Conservation (phyloP, 1,140 invertebrate genomes). For the Ceratoteleas bidentatus region DNA sequence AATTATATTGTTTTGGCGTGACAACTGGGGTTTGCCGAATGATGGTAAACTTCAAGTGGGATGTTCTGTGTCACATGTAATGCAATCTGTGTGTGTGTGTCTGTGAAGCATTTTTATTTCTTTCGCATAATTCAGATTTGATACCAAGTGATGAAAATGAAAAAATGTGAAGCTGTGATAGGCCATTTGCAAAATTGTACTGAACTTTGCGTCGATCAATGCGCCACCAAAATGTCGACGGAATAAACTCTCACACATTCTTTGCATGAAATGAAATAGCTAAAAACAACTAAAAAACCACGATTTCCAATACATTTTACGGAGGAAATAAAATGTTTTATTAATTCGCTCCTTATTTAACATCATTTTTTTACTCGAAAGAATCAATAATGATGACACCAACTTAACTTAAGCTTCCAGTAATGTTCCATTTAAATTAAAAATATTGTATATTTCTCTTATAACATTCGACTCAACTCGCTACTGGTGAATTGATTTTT, state of each 20-base stretch:
- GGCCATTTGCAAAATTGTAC: constrained; percentile 1
- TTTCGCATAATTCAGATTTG: constrained; percentile 26
- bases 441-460: too few species aligned
- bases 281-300: too few species aligned
- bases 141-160: neutral
- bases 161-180: constrained; percentile 29
- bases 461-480: too few species aligned
- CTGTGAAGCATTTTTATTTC: constrained; percentile 17
- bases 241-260: too few species aligned
- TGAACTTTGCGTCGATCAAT: too few species aligned
- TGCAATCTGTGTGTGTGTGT: constrained; percentile 29
- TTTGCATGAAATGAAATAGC: too few species aligned
- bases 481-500: too few species aligned
- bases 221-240: too few species aligned
- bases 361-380: constrained; percentile 1
- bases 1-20: constrained; percentile 17
- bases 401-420: too few species aligned
- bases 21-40: too few species aligned
- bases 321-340: neutral
- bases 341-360: neutral
- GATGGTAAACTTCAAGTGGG: constrained; percentile 1
- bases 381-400: constrained; percentile 8
- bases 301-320: neutral
- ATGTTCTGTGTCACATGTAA: constrained; percentile 37
- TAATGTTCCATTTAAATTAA: too few species aligned